phyloP scores from a whole-genome alignment of 2,113 vertebrate species.

The Fregetta grallaria region DNA sequence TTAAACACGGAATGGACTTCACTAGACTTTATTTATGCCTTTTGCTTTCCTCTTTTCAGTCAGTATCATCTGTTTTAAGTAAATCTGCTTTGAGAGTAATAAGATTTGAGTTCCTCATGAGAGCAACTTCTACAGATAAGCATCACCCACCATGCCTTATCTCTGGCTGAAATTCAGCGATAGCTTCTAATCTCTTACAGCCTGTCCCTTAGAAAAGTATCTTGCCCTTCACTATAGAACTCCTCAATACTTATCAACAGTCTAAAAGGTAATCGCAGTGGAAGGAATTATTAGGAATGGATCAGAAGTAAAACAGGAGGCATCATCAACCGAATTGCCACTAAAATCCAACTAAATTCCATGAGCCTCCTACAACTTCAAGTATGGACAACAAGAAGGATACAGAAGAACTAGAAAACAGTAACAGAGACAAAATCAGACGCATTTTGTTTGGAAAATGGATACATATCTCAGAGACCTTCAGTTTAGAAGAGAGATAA shows the following conservation, averaged over 20 bases:
- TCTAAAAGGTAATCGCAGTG: not conserved
- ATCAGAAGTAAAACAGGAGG: not conserved
- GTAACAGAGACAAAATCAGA: not conserved
- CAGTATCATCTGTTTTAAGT: not conserved
- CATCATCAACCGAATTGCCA: not conserved
- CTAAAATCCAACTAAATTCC: not conserved
- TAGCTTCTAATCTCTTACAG: not conserved
- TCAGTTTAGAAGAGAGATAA: not conserved
- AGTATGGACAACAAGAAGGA: not conserved
- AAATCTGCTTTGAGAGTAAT: not conserved
- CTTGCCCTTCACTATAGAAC: not conserved
- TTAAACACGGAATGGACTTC: not conserved
- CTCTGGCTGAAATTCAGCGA: not conserved
- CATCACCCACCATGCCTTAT: not conserved
- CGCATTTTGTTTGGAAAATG: not conserved
- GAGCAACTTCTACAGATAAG: not conserved
- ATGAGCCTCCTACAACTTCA: not conserved
- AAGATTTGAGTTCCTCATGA: not conserved
- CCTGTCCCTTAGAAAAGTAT: not conserved
- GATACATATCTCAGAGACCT: not conserved
- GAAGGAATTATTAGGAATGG: not conserved
- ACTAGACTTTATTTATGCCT: not conserved
- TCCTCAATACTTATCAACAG: not conserved
- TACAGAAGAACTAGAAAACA: not conserved
- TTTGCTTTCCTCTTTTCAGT: not conserved